Percentiles rank a stretch among this genome's conserved stretches.
phyloP scores from a whole-genome alignment of 2,113 vertebrate genomes.

The Zosterops pallidus region DNA sequence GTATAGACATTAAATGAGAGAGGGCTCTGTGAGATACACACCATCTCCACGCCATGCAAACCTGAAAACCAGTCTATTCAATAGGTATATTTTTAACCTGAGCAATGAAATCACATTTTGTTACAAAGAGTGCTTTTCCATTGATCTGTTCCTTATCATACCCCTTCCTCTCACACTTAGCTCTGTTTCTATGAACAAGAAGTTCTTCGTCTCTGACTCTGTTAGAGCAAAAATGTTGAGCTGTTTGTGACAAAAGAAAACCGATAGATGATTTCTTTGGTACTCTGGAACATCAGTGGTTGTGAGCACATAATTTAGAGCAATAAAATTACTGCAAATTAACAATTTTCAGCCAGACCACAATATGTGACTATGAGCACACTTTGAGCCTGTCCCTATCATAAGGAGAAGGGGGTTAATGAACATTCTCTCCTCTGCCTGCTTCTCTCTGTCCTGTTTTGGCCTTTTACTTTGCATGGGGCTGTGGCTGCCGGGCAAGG shows the following conservation, averaged over 20 bases:
- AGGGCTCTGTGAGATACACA: not conserved
- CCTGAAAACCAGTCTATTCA: not conserved
- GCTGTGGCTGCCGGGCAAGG: not conserved
- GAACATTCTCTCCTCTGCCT: not conserved
- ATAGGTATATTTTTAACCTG: not conserved
- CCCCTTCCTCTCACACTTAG: not conserved
- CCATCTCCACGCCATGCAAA: rapidly evolving
- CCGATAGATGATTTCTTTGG: not conserved
- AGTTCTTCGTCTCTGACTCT: not conserved
- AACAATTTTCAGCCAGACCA: not conserved
- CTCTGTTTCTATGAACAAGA: not conserved
- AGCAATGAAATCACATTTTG: not conserved
- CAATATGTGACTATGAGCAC: not conserved
- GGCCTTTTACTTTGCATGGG: not conserved
- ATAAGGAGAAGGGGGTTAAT: not conserved
- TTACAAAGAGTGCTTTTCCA: not conserved
- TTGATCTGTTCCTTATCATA: not conserved
- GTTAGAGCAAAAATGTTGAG: not conserved
- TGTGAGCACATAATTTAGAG: not conserved
- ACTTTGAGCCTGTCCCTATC: not conserved
- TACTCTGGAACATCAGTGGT: not conserved
- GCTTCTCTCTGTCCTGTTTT: not conserved
- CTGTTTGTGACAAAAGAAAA: not conserved
- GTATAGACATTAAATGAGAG: not conserved
- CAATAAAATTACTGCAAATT: not conserved